Evolutionary conservation across 2,113 vertebrate species (phyloP), one percentile per base, ranked within the genome.

Genomic region (Phocoena sinus): DNA sequence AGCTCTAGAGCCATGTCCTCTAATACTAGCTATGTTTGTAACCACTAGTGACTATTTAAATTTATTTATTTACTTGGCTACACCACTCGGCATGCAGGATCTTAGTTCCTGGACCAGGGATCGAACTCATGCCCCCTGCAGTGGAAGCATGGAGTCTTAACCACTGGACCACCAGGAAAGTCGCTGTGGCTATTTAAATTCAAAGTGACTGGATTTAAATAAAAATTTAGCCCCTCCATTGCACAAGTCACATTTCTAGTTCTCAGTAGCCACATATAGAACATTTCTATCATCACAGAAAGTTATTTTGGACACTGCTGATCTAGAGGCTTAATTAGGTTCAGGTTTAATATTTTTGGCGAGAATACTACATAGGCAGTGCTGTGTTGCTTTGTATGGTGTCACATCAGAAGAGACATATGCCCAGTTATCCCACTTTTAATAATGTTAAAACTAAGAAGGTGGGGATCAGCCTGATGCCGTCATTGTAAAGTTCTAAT

Each of bases 201-300:
- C 70, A 86, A 85, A 85, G 17, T 85, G 85, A 8, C 53, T 96
- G 25, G 60, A 47, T 95, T 84, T 95, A 93, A 90, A 76, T 82
- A 86, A 85, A 84, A 79, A 79, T 71, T 85, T 11, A 63, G 44
- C 56, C 62, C 41, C n/a, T 62, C 21, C 53, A 1, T 89, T 90
- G 50, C 23, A 53, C 23, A 74, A 63, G 44, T 44, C 63, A 26
- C 11, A 80, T 84, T 85, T 90, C n/a, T 73, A 20, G 47, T 85
- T 23, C 5, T 58, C 14, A 90, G 2, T 77, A 91, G n/a, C 33
- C 81, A 47, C 25, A 20, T 91, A 77, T 47, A 93, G 85, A 80
- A 67, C 41, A 95, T 90, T 85, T 58, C 25, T 12, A 21, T 81
- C 31, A 68, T 87, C 13, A 58, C 62, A 76, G 56, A 60, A 94